Base-by-base conservation (phyloP, 2,888 invertebrate species). In the Aleiodes alternator region DNA sequence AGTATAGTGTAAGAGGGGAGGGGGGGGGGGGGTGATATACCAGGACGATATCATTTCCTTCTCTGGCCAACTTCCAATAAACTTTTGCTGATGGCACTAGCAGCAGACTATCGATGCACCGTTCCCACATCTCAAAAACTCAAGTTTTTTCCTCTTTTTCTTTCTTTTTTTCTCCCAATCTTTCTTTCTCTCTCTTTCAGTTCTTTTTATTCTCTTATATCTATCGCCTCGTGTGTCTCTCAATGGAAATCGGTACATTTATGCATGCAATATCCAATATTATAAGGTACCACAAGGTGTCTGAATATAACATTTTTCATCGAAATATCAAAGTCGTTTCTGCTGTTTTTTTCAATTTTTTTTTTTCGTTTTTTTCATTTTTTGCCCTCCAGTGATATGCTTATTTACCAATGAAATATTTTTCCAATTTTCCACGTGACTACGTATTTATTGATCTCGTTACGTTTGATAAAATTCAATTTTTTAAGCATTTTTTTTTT, bases 201-300 rank as follows among this genome's bases (percentile, higher is more conserved):
- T 68, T 43, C 7, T 9, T 50, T 16, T 56, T 50, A 50, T 34
- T 69, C 43, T 64, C 43, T 48, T 43, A 14, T 38, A 14, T n/a
- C 56, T 55, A 51, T 68, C 48, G 59, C 23, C 23, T 23, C 23
- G 23, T 23, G 23, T 23, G 23, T 76, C 78, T 76, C 72, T 73
- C 72, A 77, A 81, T 81, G 80, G 73, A 80, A 80, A 80, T 81
- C 77, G 81, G 73, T 80, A 81, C 80, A 81, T 81, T 80, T 80
- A 81, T 81, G 79, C 73, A 79, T 80, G 76, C 78, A 79, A 80
- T 80, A 80, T 80, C 80, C 76, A 73, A 79, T 79, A 79, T 81
- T 80, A 78, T 80, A 78, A 76, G 78, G 57, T 72, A 66, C 76
- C 76, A 71, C 73, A 72, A 77, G 73, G 75, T 79, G 75, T 69